Conservation (phyloP, 2,888 invertebrate genomes). For the Eudemis profundana region DNA sequence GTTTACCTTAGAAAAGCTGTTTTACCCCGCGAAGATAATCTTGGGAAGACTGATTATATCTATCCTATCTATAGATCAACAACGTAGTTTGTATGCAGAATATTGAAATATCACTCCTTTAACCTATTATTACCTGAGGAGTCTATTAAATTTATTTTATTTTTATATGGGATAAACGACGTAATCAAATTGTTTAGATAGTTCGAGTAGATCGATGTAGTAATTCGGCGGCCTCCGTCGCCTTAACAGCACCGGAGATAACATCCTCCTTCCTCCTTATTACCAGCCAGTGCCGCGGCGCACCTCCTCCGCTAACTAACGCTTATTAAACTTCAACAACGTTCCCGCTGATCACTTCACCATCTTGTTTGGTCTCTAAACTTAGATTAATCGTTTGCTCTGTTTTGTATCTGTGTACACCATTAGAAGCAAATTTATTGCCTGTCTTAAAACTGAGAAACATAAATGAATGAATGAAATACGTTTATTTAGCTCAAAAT, state of each 20-base stretch:
- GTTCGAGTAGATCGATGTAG: slow-evolving; percentile 34
- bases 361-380: slow-evolving; percentile 83
- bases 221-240: slow-evolving; percentile 66
- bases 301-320: slow-evolving; percentile 76
- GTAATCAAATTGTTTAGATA: slow-evolving; percentile 2
- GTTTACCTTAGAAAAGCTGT: too few relatives aligned
- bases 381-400: slow-evolving; percentile 81
- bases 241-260: slow-evolving; percentile 75
- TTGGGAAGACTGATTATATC: too few relatives aligned
- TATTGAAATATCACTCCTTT: too few relatives aligned
- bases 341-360: slow-evolving; percentile 83
- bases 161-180: background rate
- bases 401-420: slow-evolving; percentile 57
- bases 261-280: slow-evolving; percentile 75
- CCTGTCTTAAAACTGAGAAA: background rate
- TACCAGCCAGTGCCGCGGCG: slow-evolving; percentile 53
- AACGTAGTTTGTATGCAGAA: too few relatives aligned
- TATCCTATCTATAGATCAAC: too few relatives aligned
- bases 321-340: slow-evolving; percentile 85
- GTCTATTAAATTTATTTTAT: background rate
- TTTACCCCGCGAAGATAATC: too few relatives aligned
- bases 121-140: too few relatives aligned
- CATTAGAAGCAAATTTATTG: background rate
- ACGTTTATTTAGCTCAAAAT: too few relatives aligned
- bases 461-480: too few relatives aligned